Evolutionary conservation across 2,888 invertebrate species (phyloP).

Genomic region (Ochropleura leucogaster): DNA sequence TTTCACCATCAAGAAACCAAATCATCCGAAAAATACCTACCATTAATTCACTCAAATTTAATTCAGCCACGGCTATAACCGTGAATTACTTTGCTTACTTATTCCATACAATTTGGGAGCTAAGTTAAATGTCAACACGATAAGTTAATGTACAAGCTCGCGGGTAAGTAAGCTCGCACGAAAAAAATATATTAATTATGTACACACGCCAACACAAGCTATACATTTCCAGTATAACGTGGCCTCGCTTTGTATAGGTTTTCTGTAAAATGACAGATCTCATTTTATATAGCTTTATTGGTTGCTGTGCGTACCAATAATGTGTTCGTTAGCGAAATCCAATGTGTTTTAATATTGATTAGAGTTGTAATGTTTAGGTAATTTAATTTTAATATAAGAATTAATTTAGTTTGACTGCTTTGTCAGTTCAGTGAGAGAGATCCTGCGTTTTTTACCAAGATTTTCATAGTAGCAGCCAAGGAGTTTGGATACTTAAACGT

Average conservation of each 20-base stretch:
- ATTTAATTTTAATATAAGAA: no score
- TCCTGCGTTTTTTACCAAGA: no score
- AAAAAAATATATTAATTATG: slow-evolving; percentile 48
- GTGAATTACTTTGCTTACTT: slow-evolving; percentile 40
- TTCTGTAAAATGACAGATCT: no score
- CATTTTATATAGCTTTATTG: no score
- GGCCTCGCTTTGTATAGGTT: no score
- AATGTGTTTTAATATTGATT: slow-evolving; percentile 9
- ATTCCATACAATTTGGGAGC: slow-evolving; percentile 43
- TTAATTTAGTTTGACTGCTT: no score
- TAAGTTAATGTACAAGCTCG: slow-evolving; percentile 18
- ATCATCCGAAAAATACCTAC: slow-evolving; percentile 35
- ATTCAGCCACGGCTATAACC: slow-evolving; percentile 29
- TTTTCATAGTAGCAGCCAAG: no score
- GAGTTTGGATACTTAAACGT: no score
- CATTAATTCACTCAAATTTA: slow-evolving; percentile 46
- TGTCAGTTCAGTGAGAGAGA: no score
- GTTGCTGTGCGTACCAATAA: slow-evolving; percentile 12
- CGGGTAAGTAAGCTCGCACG: slow-evolving; percentile 14
- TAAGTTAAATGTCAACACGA: slow-evolving; percentile 53
- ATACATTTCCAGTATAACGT: no score
- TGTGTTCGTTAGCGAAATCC: slow-evolving; percentile 41
- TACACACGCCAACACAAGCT: background rate
- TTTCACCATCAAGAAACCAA: slow-evolving; percentile 8
- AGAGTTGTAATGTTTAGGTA: background rate